phyloP scores from a whole-genome alignment of 2,888 invertebrate species.

The Epicampocera succincta region DNA sequence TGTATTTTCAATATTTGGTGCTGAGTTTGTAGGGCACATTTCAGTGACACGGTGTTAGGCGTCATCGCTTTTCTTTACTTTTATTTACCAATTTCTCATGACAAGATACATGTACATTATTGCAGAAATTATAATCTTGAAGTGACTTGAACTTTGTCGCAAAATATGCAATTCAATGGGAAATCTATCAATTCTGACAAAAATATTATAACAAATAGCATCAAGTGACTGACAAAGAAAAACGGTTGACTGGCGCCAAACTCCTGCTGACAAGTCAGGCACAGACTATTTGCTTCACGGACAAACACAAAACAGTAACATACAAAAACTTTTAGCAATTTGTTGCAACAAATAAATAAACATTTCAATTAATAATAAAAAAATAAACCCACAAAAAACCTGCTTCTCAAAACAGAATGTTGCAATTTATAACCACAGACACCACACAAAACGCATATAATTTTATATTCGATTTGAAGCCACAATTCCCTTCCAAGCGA shows the following conservation, averaged over 20 bases:
- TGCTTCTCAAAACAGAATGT: slow-evolving; percentile 43
- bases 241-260: slow-evolving; percentile 56
- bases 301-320: background rate
- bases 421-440: slow-evolving; percentile 47
- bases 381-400: slow-evolving; percentile 45
- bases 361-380: slow-evolving; percentile 40
- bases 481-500: slow-evolving; percentile 22
- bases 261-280: slow-evolving; percentile 44
- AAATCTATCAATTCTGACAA: background rate
- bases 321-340: slow-evolving; percentile 24
- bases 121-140: too few species aligned
- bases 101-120: too few species aligned
- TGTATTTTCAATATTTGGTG: too few species aligned
- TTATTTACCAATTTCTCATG: too few species aligned
- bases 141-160: too few species aligned
- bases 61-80: too few species aligned
- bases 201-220: background rate
- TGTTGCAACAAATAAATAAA: slow-evolving; percentile 6
- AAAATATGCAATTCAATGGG: too few species aligned
- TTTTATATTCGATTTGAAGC: slow-evolving; percentile 22
- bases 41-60: too few species aligned
- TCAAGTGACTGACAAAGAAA: slow-evolving; percentile 5
- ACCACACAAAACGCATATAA: background rate
- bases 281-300: slow-evolving; percentile 27
- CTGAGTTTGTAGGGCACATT: too few species aligned